Conservation (phyloP, 1,140 invertebrate genomes). For the Leptonema lineaticorne region DNA sequence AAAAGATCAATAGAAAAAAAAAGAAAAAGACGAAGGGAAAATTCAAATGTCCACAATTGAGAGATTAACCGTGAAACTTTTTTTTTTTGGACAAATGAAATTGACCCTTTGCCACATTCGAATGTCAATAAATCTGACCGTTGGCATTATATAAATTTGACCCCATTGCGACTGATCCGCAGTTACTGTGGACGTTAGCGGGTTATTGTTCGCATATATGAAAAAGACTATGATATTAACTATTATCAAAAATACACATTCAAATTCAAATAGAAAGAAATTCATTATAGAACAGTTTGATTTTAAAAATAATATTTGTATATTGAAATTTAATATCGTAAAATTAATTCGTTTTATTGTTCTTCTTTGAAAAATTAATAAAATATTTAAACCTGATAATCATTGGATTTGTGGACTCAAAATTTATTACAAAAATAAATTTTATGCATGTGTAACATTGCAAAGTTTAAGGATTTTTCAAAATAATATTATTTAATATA, state of each 20-base stretch:
- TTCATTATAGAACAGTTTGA: no score
- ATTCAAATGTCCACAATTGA: conserved; percentile 31
- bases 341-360: no score
- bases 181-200: conserved; percentile 12
- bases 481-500: no score
- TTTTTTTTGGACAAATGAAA: conserved; percentile 31
- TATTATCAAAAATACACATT: neutral
- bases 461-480: no score
- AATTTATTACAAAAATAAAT: conserved; percentile 32
- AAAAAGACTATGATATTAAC: conserved; percentile 10
- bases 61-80: conserved; percentile 40
- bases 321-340: no score
- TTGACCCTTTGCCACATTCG: conserved; percentile 36
- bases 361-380: no score
- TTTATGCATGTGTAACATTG: neutral
- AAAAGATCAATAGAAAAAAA: no score
- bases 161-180: conserved; percentile 28
- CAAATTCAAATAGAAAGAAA: no score
- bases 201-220: neutral
- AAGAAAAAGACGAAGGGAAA: no score
- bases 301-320: no score
- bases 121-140: conserved; percentile 41
- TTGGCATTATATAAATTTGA: conserved; percentile 34
- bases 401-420: no score
- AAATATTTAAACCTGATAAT: no score